Percentiles rank a stretch among this genome's conserved stretches.
Evolutionary conservation across 2,113 vertebrate species (phyloP).

Genomic region (Eidolon helvum): DNA sequence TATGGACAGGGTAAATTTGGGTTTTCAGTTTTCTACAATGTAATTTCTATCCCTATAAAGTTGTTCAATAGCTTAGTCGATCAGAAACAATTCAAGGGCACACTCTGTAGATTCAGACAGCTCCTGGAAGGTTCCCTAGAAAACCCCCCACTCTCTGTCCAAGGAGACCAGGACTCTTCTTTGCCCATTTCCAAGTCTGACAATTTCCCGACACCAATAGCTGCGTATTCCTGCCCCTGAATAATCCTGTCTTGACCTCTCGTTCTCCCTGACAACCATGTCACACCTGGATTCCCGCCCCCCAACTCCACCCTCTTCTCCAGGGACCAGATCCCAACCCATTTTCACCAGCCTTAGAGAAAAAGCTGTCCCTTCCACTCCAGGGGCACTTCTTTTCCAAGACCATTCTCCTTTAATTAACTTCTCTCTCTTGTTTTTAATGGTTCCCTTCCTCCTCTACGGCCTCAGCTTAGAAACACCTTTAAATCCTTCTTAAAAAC

Average conservation of each 20-base stretch:
- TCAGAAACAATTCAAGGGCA: neutral
- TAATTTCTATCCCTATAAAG: neutral
- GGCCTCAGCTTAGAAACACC: neutral
- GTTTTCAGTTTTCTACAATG: neutral
- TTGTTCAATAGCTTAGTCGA: neutral
- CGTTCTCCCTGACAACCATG: neutral
- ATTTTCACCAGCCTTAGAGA: neutral
- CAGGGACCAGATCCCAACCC: neutral
- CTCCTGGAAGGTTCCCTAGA: neutral
- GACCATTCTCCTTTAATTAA: neutral
- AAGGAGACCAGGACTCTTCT: neutral
- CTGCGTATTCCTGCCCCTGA: neutral
- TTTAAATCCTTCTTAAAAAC: slow-evolving; percentile 11
- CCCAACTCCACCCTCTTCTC: neutral
- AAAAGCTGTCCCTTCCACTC: neutral
- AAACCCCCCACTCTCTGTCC: neutral
- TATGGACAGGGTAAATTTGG: neutral
- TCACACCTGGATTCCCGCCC: neutral
- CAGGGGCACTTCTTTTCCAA: neutral
- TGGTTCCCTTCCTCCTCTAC: neutral
- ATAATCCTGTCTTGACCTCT: neutral
- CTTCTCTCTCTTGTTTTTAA: neutral
- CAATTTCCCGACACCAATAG: neutral
- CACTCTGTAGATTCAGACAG: neutral
- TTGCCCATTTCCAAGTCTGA: neutral